A percentile compares a stretch with the other conserved stretches of the same genome.
Conservation (phyloP, 2,888 invertebrate genomes). For the Machimus rusticus region DNA sequence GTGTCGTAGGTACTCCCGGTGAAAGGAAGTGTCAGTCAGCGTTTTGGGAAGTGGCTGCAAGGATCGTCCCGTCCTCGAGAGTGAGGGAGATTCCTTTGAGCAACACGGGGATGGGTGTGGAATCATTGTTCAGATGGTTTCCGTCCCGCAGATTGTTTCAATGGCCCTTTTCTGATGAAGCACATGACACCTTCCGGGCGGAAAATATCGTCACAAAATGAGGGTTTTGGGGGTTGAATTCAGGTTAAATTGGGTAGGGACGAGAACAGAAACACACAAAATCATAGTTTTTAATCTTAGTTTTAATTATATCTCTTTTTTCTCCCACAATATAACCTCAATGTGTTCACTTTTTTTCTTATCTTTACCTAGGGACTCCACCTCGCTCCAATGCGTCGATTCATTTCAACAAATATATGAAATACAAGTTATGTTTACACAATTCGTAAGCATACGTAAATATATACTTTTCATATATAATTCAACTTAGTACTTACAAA, state of each 20-base stretch:
- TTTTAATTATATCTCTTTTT: constrained; percentile 26
- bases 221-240: not conserved
- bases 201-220: not conserved
- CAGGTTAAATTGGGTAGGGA: not conserved
- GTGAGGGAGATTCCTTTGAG: not conserved
- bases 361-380: not conserved
- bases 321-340: not conserved
- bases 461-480: not conserved
- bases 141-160: not conserved
- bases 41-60: not conserved
- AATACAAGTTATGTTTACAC: constrained; percentile 31
- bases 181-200: not conserved
- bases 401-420: constrained; percentile 29
- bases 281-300: constrained; percentile 2
- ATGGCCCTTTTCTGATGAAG: not conserved
- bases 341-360: not conserved
- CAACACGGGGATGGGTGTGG: not conserved
- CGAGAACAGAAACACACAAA: not conserved
- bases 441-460: constrained; percentile 26
- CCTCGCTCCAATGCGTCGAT: not conserved
- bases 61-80: not conserved
- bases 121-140: not conserved
- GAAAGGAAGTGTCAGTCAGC: not conserved
- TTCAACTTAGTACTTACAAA: constrained; percentile 23
- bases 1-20: not conserved